Conservation (phyloP, 2,888 invertebrate genomes). For the Galerucella calmariensis region DNA sequence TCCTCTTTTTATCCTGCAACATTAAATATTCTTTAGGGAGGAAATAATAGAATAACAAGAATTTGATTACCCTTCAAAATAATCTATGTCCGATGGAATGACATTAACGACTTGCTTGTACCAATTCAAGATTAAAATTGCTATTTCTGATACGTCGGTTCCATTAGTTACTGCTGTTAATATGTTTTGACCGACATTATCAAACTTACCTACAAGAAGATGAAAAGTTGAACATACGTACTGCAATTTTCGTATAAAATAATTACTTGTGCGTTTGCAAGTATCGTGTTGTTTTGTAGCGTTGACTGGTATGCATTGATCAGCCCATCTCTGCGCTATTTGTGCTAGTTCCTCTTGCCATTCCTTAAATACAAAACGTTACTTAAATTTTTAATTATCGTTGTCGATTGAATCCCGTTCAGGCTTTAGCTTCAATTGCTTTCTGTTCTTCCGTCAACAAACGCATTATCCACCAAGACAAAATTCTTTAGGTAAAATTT, state of each 20-base stretch:
- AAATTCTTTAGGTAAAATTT: too few species aligned
- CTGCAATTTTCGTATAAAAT: neutral
- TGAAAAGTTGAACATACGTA: neutral
- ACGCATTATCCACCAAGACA: too few species aligned
- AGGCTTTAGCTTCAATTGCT: too few species aligned
- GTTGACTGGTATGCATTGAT: conserved; percentile 47
- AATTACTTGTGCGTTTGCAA: conserved; percentile 47
- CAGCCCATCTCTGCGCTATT: conserved; percentile 52
- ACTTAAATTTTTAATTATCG: too few species aligned
- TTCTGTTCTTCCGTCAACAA: too few species aligned
- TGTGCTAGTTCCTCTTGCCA: conserved; percentile 51
- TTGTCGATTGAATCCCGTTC: too few species aligned
- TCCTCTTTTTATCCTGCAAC: conserved; percentile 41
- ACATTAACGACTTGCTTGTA: conserved; percentile 50
- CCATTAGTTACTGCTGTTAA: conserved; percentile 44
- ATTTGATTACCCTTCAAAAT: conserved; percentile 47
- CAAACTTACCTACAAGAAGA: conserved; percentile 42
- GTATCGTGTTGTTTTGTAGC: conserved; percentile 47
- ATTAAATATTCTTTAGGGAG: neutral
- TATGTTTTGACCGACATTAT: conserved; percentile 49
- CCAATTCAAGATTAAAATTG: conserved; percentile 50
- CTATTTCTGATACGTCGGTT: conserved; percentile 46
- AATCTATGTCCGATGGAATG: conserved; percentile 47
- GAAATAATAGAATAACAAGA: neutral
- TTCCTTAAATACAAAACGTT: conserved; percentile 35